Evolutionary conservation across 2,888 invertebrate species (phyloP).

Genomic region (Lasioglossum oenotherae): DNA sequence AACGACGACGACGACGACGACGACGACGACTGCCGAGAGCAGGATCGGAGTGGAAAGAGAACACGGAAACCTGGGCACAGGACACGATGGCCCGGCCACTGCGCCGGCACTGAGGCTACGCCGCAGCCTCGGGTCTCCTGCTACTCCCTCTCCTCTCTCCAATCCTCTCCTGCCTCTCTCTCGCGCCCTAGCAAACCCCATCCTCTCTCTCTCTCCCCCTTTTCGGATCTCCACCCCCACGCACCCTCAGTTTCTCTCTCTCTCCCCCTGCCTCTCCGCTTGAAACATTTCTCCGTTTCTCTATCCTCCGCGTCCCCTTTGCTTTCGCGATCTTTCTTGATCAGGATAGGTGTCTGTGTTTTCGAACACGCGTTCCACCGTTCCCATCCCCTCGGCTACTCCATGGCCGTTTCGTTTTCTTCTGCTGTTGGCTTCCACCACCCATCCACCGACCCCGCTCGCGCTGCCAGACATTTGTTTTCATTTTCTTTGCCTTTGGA

Average conservation of each 20-base stretch:
- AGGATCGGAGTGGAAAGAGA: constrained; percentile 64
- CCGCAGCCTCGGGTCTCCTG: constrained; percentile 83
- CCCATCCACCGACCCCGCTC: background rate
- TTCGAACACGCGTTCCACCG: constrained; percentile 39
- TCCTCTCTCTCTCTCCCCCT: constrained; percentile 32
- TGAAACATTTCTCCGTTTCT: background rate
- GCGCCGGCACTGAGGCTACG: constrained; percentile 84
- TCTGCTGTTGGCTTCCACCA: background rate
- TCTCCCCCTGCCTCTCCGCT: constrained; percentile 1
- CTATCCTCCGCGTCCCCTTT: constrained; percentile 30
- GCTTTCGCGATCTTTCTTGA: constrained; percentile 50
- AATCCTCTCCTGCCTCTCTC: constrained; percentile 26
- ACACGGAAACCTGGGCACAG: constrained; percentile 76
- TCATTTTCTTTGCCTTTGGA: constrained; percentile 10
- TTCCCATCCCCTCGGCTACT: background rate
- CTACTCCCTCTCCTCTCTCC: constrained; percentile 70
- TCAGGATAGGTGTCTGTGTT: constrained; percentile 57
- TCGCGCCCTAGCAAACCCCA: constrained; percentile 23
- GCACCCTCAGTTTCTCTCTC: constrained; percentile 16
- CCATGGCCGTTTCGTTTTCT: background rate
- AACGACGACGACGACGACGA: constrained; percentile 34
- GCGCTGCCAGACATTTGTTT: constrained; percentile 19
- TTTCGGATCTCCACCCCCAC: constrained; percentile 37
- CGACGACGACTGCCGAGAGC: constrained; percentile 47
- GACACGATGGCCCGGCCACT: constrained; percentile 84